phyloP scores from a whole-genome alignment of 1,140 invertebrate genomes.

The Leptonema lineaticorne region DNA sequence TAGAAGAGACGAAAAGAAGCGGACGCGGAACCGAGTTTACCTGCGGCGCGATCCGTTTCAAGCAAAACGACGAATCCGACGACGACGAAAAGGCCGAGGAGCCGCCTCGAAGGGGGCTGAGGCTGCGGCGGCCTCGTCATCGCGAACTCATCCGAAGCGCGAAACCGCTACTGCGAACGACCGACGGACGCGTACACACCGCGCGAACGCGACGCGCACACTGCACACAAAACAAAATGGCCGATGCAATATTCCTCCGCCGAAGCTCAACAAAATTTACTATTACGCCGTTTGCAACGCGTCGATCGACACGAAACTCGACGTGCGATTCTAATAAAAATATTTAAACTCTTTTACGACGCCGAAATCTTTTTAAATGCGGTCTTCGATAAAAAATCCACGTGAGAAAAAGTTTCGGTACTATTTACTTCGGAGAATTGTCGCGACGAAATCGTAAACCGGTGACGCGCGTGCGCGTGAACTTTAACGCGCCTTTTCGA shows the following conservation, averaged over 20 bases:
- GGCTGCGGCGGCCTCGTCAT: conserved; percentile 16
- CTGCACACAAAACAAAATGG: conserved; percentile 40
- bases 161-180: not conserved
- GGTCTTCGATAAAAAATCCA: not conserved
- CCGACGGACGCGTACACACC: not conserved
- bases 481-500: too few relatives aligned
- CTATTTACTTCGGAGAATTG: conserved; percentile 38
- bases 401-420: conserved; percentile 40
- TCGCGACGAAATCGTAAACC: not conserved
- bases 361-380: not conserved
- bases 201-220: conserved; percentile 10
- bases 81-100: not conserved
- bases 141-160: not conserved
- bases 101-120: too few relatives aligned
- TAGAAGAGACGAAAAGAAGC: too few relatives aligned
- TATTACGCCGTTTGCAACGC: not conserved
- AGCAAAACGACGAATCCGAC: too few relatives aligned
- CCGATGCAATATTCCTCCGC: conserved; percentile 39
- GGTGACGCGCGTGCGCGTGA: conserved; percentile 3
- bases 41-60: conserved; percentile 1
- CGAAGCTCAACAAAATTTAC: not conserved
- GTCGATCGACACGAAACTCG: not conserved
- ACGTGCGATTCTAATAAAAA: not conserved
- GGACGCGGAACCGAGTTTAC: too few relatives aligned
- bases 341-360: not conserved